Evolutionary conservation across 1,140 invertebrate genomes (phyloP).

Genomic region (Pentalonia nigronervosa): DNA sequence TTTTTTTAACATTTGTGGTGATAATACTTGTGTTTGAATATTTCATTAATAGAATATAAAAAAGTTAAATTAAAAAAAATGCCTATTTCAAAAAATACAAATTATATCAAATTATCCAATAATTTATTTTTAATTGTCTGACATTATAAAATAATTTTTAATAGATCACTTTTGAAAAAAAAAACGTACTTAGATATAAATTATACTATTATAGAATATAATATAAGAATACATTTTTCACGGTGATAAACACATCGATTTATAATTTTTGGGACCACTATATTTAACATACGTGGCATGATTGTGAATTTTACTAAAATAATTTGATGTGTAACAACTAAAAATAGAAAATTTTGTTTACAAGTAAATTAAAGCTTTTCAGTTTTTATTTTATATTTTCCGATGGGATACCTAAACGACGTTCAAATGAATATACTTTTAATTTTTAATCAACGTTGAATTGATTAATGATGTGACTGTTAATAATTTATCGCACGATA

Average conservation of each 20-base stretch:
- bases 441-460: slow-evolving; percentile 8
- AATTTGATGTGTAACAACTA: not conserved
- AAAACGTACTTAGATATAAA: no score
- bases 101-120: not conserved
- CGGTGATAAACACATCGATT: not conserved
- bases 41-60: no score
- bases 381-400: not conserved
- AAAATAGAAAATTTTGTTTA: not conserved
- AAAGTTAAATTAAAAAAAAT: no score
- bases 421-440: not conserved
- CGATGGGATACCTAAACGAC: not conserved
- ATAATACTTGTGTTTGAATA: not conserved
- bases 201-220: no score
- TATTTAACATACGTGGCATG: not conserved
- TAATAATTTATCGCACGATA: not conserved
- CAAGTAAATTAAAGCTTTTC: not conserved
- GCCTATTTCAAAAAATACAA: no score
- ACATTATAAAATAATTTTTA: not conserved
- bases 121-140: not conserved
- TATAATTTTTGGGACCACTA: not conserved
- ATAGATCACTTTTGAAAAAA: no score
- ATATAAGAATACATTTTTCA: no score
- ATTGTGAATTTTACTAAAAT: not conserved
- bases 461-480: not conserved
- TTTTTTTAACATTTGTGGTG: no score